These are phyloP conservation scores for Zosterops borbonicus DNA, from an alignment of 2,113 vertebrate species.

Conservation along the genomic window DNA sequence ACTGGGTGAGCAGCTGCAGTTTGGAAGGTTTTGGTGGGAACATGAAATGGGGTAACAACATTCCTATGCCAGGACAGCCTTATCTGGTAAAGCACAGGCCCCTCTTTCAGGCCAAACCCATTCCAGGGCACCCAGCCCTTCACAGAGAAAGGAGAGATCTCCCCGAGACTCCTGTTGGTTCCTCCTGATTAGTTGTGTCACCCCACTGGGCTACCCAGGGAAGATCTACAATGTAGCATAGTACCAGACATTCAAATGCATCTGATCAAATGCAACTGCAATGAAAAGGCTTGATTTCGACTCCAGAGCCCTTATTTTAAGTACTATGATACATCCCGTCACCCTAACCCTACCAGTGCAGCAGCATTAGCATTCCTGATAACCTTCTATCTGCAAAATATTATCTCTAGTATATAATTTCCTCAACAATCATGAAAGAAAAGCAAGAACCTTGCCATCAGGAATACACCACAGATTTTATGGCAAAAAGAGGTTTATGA, in stretches of 20 bases:
- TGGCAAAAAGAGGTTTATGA: not conserved
- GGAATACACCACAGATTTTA: not conserved
- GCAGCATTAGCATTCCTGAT: not conserved
- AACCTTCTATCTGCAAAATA: not conserved
- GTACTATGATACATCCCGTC: not conserved
- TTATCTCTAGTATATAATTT: not conserved
- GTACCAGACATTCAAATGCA: not conserved
- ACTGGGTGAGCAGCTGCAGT: rapidly evolving
- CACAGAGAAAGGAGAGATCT: not conserved
- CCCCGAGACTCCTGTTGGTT: rapidly evolving
- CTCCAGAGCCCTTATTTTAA: not conserved
- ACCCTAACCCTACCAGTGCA: not conserved
- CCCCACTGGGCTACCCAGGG: rapidly evolving
- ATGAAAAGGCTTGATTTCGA: not conserved
- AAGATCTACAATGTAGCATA: rapidly evolving
- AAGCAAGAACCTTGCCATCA: not conserved
- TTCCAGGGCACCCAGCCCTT: not conserved
- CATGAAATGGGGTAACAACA: not conserved
- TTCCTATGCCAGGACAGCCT: not conserved
- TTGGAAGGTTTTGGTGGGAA: not conserved
- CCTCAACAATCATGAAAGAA: not conserved
- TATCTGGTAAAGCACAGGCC: not conserved
- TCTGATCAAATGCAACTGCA: not conserved
- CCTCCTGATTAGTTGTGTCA: rapidly evolving
- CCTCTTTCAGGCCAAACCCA: not conserved